Evolutionary conservation across 2,113 vertebrate species (phyloP).

Genomic region (Actenoides hombroni): DNA sequence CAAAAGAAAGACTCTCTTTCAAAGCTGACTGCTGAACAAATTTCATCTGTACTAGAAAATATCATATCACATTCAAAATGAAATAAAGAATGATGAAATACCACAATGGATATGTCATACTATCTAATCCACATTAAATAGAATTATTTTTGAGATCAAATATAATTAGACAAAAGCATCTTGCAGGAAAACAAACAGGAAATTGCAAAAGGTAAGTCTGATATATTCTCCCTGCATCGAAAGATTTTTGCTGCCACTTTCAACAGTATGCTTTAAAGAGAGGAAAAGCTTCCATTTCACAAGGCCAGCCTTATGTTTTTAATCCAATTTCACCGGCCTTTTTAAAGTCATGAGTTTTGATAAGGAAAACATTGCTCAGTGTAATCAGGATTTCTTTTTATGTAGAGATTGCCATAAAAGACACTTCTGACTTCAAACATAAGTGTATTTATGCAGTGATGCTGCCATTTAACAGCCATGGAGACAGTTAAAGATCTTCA

Average conservation of each 20-base stretch:
- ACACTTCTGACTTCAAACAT: neutral
- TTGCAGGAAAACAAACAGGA: neutral
- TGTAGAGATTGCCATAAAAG: neutral
- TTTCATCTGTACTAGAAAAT: slow-evolving; percentile 11
- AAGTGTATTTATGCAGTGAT: neutral
- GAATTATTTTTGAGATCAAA: neutral
- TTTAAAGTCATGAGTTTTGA: neutral
- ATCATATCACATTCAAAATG: neutral
- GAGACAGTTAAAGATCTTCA: neutral
- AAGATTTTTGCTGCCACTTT: neutral
- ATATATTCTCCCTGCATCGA: neutral
- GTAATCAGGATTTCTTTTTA: neutral
- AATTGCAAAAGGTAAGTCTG: slow-evolving; percentile 5
- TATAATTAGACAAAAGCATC: slow-evolving; percentile 13
- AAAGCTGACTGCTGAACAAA: slow-evolving; percentile 1
- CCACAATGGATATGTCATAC: neutral
- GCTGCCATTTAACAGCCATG: neutral
- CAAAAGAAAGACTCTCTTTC: neutral
- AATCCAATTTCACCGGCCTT: neutral
- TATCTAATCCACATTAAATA: slow-evolving; percentile 3
- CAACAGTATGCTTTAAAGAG: neutral
- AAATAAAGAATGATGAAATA: slow-evolving; percentile 11
- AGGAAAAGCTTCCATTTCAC: neutral
- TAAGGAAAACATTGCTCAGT: neutral
- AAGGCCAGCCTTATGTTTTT: neutral